Evolutionary conservation across 2,797 vertebrate species (phyloP), one percentile per base, ranked within the genome.

Genomic region (Pipistrellus pipistrellus): DNA sequence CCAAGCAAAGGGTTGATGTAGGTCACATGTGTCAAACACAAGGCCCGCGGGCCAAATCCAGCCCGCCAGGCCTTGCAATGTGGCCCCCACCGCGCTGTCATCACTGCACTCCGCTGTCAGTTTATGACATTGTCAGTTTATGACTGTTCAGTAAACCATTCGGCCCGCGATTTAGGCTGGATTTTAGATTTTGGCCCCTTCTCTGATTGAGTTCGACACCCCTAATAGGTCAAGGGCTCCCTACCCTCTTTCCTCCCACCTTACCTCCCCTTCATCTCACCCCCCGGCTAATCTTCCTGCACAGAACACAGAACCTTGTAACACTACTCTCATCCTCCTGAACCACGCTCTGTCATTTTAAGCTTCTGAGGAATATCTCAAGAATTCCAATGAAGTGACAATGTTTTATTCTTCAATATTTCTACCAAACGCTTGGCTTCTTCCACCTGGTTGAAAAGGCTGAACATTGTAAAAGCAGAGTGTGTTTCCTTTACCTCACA

Each of bases 371-470:
- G 41, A 95, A 30, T 15, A 73, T 11, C 35, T 91, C 64, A 89
- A 84, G 25, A 51, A 81, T 76, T 30, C 44, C 25, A 90, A 30
- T 20, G 18, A 86, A 83, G 23, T 80, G 57, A 75, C 12, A 73
- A 15, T 35, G 12, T 96, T 88, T 78, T 69, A 76, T 84, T 78
- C 46, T 69, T 83, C 59, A 91, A 59, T 86, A 51, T 89, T 82
- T 84, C 84, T 86, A n/a, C 51, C 59, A 59, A 82, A 82, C 48
- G 71, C 48, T 75, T 41, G 4, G 55, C 53, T 84, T 15, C 51
- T 77, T 77, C 62, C 53, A 91, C 4, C 11, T 14, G 38, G 27
- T 14, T 78, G 30, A 95, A 75, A 12, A 66, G 44, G 23, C 2
- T 48, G 11, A 86, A 78, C 17, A 83, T 25, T 8, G 4, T 7